phyloP scores from a whole-genome alignment of 2,888 invertebrate genomes.

The Amaurobius ferox region DNA sequence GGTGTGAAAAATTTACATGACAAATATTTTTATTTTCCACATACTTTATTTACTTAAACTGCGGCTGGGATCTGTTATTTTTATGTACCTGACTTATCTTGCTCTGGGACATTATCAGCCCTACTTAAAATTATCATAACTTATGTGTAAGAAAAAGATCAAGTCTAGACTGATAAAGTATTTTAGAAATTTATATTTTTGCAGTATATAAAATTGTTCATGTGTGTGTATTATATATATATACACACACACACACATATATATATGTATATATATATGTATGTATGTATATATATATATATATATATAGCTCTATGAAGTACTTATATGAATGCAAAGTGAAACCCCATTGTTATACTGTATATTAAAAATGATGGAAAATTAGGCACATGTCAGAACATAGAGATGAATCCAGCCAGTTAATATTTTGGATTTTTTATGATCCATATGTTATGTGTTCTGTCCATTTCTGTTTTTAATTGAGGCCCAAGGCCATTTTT shows the following conservation, averaged over 20 bases:
- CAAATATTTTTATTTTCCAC: too few species aligned
- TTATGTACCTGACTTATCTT: slow-evolving; percentile 26
- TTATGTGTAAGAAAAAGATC: too few species aligned
- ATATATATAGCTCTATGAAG: too few species aligned
- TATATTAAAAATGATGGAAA: slow-evolving; percentile 40
- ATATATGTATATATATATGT: too few species aligned
- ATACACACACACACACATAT: too few species aligned
- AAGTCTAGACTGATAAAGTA: neutral
- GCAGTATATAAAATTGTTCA: neutral
- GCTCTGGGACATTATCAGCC: too few species aligned
- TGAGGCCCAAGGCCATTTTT: slow-evolving; percentile 66
- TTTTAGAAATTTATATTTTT: slow-evolving; percentile 46
- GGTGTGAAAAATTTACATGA: slow-evolving; percentile 25
- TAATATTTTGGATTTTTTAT: slow-evolving; percentile 43
- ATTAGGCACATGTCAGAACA: slow-evolving; percentile 22
- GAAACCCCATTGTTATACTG: slow-evolving; percentile 65
- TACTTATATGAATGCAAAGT: slow-evolving; percentile 6
- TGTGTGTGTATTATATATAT: neutral
- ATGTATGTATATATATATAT: too few species aligned
- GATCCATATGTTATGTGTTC: slow-evolving; percentile 64
- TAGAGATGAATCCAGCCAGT: slow-evolving; percentile 50
- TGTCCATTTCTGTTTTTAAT: slow-evolving; percentile 66
- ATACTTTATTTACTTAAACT: neutral
- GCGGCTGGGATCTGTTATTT: slow-evolving; percentile 47
- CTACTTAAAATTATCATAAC: too few species aligned